Evolutionary conservation across 1,140 invertebrate species (phyloP), one percentile per base, ranked within the genome.

Genomic region (Trigoniulus corallinus): DNA sequence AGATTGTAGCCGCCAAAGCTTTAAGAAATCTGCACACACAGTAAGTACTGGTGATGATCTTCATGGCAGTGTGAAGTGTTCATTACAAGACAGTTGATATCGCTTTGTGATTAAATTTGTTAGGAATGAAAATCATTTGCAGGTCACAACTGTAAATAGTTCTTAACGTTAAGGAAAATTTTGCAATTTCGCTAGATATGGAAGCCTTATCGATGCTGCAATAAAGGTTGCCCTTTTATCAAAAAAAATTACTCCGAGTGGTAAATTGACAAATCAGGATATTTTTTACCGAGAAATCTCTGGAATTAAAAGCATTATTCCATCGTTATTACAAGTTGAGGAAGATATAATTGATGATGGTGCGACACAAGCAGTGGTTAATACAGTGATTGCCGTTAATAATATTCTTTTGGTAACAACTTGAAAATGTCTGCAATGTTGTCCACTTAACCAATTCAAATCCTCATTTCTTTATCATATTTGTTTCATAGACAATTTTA

Each of bases 211-310:
- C n/a, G 73, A 75, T 43, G 44, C 65, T 23, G 73, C 73, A 18
- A 77, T 85, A 10, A 72, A 74, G 50, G 62, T 68, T 53, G 76
- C 77, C 1, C 59, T 82, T 0, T 62, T 61, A 22, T 58, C 66
- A 26, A 64, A 71, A 57, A 65, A 67, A 23, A 67, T 67, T 13
- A 56, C 62, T 15, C 60, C 69, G 0, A 65, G 66, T 0, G 72
- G 72, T 1, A 73, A 71, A 49, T 64, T 87, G 1, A 81, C 78
- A 0, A 56, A 65, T 27, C 62, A 66, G 39, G 82, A 84, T 64
- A 62, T 84, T 47, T 84, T 85, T 61, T 86, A 79, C 61, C 74
- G 79, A 45, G 72, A 80, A 68, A 69, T 82, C 42, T 74, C 69
- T 42, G 68, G 69, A 18, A 53, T 68, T 25, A 55, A 65, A 48